These are phyloP conservation scores for Tautogolabrus adspersus DNA, from an alignment of 2,113 vertebrate species.

Conservation along the genomic window DNA sequence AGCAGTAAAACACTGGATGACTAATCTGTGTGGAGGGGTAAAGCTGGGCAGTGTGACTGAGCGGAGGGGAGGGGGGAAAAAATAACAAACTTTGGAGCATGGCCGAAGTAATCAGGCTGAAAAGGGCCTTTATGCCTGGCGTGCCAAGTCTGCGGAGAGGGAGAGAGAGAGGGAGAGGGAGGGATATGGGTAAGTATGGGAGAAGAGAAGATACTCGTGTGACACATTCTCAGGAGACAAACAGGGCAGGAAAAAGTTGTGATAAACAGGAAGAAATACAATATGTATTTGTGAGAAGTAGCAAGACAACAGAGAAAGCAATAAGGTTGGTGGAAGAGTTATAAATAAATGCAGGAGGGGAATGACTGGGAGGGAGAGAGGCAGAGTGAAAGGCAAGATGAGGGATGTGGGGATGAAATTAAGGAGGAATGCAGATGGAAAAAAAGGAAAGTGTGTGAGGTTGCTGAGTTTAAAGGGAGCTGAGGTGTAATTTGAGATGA, in stretches of 20 bases:
- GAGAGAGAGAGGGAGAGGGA: slow-evolving; percentile 17
- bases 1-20: slow-evolving; percentile 61
- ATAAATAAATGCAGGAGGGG: not conserved
- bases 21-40: slow-evolving; percentile 58
- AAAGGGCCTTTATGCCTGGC: slow-evolving; percentile 27
- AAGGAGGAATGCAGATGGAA: slow-evolving; percentile 47
- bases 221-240: not conserved
- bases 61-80: not conserved
- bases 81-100: slow-evolving; percentile 50
- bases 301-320: slow-evolving; percentile 17
- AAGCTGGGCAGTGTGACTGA: slow-evolving; percentile 50
- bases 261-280: slow-evolving; percentile 15
- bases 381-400: slow-evolving; percentile 9
- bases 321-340: not conserved
- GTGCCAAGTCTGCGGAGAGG: slow-evolving; percentile 45
- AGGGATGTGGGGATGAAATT: slow-evolving; percentile 28
- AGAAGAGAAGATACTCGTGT: not conserved
- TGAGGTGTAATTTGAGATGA: slow-evolving; percentile 58
- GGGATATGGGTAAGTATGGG: not conserved
- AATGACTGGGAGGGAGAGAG: slow-evolving; percentile 19
- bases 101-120: slow-evolving; percentile 57
- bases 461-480: slow-evolving; percentile 26
- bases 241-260: not conserved
- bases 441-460: slow-evolving; percentile 46
- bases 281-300: slow-evolving; percentile 10